Evolutionary conservation across 2,888 invertebrate genomes (phyloP).

Genomic region (Scaptodrosophila latifasciaeformis): DNA sequence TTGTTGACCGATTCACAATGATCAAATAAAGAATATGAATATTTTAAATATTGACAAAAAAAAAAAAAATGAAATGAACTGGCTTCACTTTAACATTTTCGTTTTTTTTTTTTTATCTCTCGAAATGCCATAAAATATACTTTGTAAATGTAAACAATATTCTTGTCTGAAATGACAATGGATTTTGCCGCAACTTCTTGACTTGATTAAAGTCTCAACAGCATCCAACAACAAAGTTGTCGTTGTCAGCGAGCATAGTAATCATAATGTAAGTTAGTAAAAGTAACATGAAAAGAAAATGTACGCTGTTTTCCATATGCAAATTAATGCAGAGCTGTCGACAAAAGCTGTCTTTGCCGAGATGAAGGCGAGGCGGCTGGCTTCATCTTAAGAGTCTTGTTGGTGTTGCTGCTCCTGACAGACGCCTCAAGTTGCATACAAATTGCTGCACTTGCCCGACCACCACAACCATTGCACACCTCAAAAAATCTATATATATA

Average conservation of each 20-base stretch:
- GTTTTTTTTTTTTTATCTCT: too few relatives aligned
- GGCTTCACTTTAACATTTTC: too few relatives aligned
- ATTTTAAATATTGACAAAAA: constrained; percentile 1
- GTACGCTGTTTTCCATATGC: constrained; percentile 51
- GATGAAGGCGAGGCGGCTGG: constrained; percentile 16
- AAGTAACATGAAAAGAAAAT: background rate
- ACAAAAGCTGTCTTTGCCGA: constrained; percentile 10
- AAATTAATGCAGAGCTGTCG: constrained; percentile 52
- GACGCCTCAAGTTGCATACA: constrained; percentile 8
- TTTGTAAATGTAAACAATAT: too few relatives aligned
- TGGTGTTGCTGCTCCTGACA: constrained; percentile 23
- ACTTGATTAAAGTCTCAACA: constrained; percentile 15
- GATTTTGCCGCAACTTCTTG: too few relatives aligned
- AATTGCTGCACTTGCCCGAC: constrained; percentile 2
- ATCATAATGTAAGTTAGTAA: too few relatives aligned
- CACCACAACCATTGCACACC: too few relatives aligned
- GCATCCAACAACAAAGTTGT: constrained; percentile 6
- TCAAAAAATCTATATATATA: too few relatives aligned
- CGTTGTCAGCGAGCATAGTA: too few relatives aligned
- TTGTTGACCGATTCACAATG: too few relatives aligned
- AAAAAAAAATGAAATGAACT: constrained; percentile 3
- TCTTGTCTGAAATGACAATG: too few relatives aligned
- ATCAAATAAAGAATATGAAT: too few relatives aligned
- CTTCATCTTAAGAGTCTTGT: constrained; percentile 33
- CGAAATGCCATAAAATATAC: too few relatives aligned